phyloP scores from a whole-genome alignment of 2,797 vertebrate species.

The Anableps anableps region DNA sequence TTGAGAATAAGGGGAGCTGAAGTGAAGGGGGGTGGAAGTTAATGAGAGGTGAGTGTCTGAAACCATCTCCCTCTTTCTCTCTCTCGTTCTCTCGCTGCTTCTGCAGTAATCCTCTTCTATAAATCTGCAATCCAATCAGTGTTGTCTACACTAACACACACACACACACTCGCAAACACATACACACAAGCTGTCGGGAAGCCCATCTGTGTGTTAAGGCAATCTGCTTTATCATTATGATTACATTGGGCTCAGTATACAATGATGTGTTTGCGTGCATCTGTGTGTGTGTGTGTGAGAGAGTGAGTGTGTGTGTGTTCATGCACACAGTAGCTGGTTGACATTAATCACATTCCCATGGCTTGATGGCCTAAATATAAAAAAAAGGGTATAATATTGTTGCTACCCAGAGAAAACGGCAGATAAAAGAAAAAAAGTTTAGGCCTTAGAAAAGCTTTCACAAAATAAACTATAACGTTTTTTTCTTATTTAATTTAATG shows the following conservation, averaged over 20 bases:
- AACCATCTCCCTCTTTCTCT: slow-evolving; percentile 53
- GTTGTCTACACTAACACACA: slow-evolving; percentile 71
- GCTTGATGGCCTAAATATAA: slow-evolving; percentile 80
- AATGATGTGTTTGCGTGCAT: slow-evolving; percentile 73
- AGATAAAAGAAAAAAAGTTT: slow-evolving; percentile 37
- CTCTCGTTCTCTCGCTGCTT: slow-evolving; percentile 59
- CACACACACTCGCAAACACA: slow-evolving; percentile 46
- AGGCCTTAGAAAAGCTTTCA: neutral
- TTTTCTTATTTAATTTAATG: neutral
- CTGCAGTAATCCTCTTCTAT: slow-evolving; percentile 81
- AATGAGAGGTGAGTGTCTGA: slow-evolving; percentile 78
- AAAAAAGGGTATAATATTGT: slow-evolving; percentile 70
- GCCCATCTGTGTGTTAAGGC: slow-evolving; percentile 87
- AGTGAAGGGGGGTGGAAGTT: slow-evolving; percentile 73
- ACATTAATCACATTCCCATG: slow-evolving; percentile 80
- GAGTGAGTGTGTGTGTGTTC: slow-evolving; percentile 22
- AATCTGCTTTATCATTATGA: slow-evolving; percentile 89
- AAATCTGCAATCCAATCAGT: slow-evolving; percentile 82
- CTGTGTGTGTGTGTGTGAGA: slow-evolving; percentile 31
- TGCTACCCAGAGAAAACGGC: slow-evolving; percentile 58
- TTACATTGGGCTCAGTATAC: slow-evolving; percentile 89
- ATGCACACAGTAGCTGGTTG: slow-evolving; percentile 55
- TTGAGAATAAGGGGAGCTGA: slow-evolving; percentile 55
- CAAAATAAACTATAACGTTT: neutral
- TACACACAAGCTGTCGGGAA: slow-evolving; percentile 79